Evolutionary conservation across 2,888 invertebrate species (phyloP).

Genomic region (Dynastes hyllus): DNA sequence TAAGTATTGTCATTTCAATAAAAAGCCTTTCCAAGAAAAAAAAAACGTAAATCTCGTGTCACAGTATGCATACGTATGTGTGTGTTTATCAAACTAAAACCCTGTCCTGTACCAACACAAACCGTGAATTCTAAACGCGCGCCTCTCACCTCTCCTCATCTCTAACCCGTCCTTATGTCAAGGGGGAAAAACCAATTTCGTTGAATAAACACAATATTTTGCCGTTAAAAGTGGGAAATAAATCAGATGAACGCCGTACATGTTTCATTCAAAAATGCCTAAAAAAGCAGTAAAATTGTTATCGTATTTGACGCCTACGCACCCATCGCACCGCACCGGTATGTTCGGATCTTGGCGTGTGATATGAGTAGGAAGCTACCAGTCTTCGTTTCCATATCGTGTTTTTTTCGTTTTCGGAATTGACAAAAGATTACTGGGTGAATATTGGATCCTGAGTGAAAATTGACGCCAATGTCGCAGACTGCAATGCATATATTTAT

Average conservation of each 20-base stretch:
- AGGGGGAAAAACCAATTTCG: constrained; percentile 46
- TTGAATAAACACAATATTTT: constrained; percentile 48
- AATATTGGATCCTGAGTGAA: constrained; percentile 26
- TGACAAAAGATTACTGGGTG: constrained; percentile 27
- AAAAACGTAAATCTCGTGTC: constrained; percentile 8
- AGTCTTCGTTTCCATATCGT: neutral
- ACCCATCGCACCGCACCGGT: neutral
- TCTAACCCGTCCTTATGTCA: constrained; percentile 18
- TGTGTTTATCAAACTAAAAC: constrained; percentile 22
- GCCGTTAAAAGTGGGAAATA: constrained; percentile 42
- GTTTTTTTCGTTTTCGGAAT: constrained; percentile 9
- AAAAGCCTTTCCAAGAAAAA: neutral
- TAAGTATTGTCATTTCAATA: neutral
- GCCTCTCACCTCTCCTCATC: neutral
- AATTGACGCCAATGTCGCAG: too few species aligned
- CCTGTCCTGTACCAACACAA: constrained; percentile 21
- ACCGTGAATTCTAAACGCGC: constrained; percentile 26
- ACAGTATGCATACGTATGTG: neutral
- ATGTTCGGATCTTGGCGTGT: neutral
- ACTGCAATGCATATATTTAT: too few species aligned
- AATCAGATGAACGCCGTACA: constrained; percentile 36
- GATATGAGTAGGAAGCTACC: neutral
- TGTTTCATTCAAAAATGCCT: constrained; percentile 37
- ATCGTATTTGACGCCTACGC: constrained; percentile 12
- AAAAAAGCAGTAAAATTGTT: constrained; percentile 31